Conservation (phyloP, 1,140 invertebrate genomes). For the Zophobas morio region DNA sequence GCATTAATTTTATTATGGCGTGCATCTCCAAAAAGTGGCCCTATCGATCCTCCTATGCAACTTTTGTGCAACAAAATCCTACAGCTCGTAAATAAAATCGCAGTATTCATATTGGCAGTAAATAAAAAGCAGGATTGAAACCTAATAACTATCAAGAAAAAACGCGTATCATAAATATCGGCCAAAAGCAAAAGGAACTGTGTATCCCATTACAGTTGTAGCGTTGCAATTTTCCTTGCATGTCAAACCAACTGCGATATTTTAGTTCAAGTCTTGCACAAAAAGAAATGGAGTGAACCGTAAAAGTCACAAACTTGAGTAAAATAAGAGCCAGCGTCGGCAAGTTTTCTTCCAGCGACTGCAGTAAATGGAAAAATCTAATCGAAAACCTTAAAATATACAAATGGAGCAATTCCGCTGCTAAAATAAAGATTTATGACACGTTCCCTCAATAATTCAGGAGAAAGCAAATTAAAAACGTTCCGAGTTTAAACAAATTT, state of each 20-base stretch:
- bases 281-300: constrained; percentile 48
- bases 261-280: constrained; percentile 11
- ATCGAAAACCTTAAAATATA: background rate
- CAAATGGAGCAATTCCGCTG: constrained; percentile 4
- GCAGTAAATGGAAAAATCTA: constrained; percentile 46
- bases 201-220: constrained; percentile 21
- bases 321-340: constrained; percentile 56
- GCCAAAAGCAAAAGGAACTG: constrained; percentile 2
- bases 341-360: constrained; percentile 52
- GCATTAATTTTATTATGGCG: constrained; percentile 26
- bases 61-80: constrained; percentile 18
- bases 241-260: constrained; percentile 29
- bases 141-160: constrained; percentile 22
- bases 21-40: background rate
- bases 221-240: constrained; percentile 23
- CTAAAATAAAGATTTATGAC: background rate
- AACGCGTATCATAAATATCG: constrained; percentile 26
- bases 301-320: constrained; percentile 53
- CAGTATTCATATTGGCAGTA: constrained; percentile 6
- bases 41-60: background rate
- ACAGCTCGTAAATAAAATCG: constrained; percentile 4
- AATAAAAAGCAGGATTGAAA: constrained; percentile 23
- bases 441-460: constrained; percentile 9
- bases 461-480: constrained; percentile 6
- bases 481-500: constrained; percentile 37